These are phyloP conservation scores for Leucoraja erinaceus DNA, from an alignment of 2,113 vertebrate species.

Conservation along the genomic window DNA sequence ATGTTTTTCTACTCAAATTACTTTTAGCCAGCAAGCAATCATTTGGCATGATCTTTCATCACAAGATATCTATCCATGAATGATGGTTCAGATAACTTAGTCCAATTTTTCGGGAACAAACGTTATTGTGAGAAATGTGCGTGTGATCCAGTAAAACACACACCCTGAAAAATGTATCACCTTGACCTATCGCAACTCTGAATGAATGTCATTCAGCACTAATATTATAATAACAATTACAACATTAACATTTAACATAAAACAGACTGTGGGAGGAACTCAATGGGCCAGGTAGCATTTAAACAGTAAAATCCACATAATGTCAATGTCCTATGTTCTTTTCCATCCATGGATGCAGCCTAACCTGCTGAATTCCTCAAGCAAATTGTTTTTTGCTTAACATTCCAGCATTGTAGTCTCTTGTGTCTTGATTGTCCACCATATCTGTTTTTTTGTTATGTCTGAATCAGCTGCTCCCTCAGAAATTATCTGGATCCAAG, in stretches of 20 bases:
- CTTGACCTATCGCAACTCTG: not conserved
- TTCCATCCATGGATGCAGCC: too few species aligned
- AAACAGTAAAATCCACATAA: too few species aligned
- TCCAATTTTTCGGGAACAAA: not conserved
- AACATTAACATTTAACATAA: not conserved
- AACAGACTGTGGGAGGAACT: too few species aligned
- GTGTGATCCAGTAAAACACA: not conserved
- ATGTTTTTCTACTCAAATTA: not conserved
- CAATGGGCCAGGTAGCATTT: too few species aligned
- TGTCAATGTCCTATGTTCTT: too few species aligned
- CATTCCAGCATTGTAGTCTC: too few species aligned
- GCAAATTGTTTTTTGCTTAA: too few species aligned
- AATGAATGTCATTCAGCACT: not conserved
- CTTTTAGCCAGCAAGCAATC: not conserved
- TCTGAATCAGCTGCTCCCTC: too few species aligned
- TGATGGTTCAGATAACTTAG: not conserved
- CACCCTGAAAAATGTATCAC: not conserved
- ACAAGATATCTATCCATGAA: not conserved
- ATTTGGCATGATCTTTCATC: not conserved
- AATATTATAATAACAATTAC: not conserved
- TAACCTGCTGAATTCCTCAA: too few species aligned
- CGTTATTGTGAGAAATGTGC: not conserved
- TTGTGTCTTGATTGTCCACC: too few species aligned
- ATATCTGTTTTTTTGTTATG: too few species aligned
- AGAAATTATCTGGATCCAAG: too few species aligned